Base-by-base conservation (phyloP, 2,888 invertebrate species). In the Parnassius glacialis region DNA sequence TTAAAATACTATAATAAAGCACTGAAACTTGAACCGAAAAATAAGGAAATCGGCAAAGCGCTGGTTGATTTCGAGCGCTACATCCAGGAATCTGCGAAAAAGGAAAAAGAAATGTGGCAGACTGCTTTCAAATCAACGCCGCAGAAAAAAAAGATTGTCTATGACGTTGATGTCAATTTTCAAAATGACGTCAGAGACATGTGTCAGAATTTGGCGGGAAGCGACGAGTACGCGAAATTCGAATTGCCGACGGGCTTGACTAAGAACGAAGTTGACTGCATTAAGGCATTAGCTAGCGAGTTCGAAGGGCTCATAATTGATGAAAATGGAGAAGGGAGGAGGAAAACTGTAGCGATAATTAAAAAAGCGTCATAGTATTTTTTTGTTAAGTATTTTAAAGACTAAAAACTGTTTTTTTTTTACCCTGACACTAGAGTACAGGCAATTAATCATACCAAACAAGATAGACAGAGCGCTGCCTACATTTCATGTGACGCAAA, bases 21-120 rank as follows among this genome's bases (percentile, higher is more conserved):
- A 0, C 64, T 89, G 2, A 87, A 85, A 74, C 61, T 91, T 0
- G 90, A 91, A 57, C 91, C 90, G 0, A 87, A 79, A 58, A 91
- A 91, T 57, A 79, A 76, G 63, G 91, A 90, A 59, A 88, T 91
- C 0, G 90, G 88, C 0, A 69, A 71, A 56, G 74, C 83, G 0
- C 59, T 91, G 11, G 73, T 83, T 0, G 71, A 79, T 9, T 66
- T 90, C 34, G 87, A 91, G 48, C 67, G 60, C 0, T 78, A 76
- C 57, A 65, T 71, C 1, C 81, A 80, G 73, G 70, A 67, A 1
- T 77, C 82, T 0, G 70, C 70, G 0, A 67, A 67, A 1, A 68
- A 73, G 2, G 90, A 87, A 52, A 85, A 83, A 59, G 65, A 69
- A 2, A 76, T 91, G 74, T 91, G 91, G 88, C 79, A 80, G 66